Percentiles rank a stretch among this genome's conserved stretches.
These are phyloP conservation scores for Meloidogyne hapla DNA, from an alignment of 1,140 invertebrate genomes.

Conservation along the genomic window DNA sequence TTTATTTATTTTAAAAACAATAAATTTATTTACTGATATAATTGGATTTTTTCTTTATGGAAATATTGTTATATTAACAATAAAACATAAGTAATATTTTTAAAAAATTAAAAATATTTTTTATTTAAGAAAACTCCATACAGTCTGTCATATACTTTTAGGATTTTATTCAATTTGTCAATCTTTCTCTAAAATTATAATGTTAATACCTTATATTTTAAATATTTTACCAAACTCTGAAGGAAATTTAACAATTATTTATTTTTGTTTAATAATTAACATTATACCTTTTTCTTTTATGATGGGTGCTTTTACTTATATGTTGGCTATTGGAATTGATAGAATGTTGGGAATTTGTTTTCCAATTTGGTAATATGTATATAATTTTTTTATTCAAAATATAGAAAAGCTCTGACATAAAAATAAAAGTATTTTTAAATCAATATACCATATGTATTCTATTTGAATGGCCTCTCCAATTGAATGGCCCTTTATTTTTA, in stretches of 20 bases:
- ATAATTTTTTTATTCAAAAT: too few species aligned
- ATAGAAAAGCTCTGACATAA: too few species aligned
- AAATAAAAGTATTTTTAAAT: too few species aligned
- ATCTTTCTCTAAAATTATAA: not conserved
- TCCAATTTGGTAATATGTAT: not conserved
- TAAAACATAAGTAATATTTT: not conserved
- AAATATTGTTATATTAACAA: not conserved
- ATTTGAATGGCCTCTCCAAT: too few species aligned
- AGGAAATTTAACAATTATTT: not conserved
- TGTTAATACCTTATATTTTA: not conserved
- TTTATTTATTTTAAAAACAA: constrained; percentile 2
- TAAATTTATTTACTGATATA: not conserved
- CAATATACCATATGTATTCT: too few species aligned
- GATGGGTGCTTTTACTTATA: not conserved
- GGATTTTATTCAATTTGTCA: not conserved
- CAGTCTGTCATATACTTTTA: not conserved
- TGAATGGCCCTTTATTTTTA: too few species aligned
- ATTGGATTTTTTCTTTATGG: not conserved
- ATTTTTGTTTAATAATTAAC: not conserved
- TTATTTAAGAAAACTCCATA: not conserved
- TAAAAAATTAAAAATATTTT: too few species aligned
- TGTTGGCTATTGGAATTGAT: not conserved
- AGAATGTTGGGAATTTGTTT: not conserved
- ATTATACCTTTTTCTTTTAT: not conserved
- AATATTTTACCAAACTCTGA: not conserved